Evolutionary conservation across 2,113 vertebrate species (phyloP).

Genomic region (Andinoacara biseriatus): DNA sequence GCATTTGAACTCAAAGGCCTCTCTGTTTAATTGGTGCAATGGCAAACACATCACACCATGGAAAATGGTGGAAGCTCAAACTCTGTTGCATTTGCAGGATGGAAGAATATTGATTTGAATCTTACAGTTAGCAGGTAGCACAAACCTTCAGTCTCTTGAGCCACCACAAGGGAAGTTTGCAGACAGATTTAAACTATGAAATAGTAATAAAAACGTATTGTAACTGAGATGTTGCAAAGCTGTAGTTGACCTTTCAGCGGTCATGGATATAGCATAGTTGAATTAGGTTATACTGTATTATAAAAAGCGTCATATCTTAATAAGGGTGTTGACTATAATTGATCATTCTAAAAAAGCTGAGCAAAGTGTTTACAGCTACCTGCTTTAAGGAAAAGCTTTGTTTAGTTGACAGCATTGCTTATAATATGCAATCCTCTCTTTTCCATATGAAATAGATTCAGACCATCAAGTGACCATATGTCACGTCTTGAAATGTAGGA

Average conservation of each 20-base stretch:
- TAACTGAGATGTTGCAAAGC: background rate
- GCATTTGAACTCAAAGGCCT: constrained; percentile 33
- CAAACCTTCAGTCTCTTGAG: background rate
- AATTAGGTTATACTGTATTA: background rate
- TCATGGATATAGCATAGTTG: background rate
- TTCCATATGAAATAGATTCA: background rate
- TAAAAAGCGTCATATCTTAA: background rate
- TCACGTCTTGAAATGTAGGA: background rate
- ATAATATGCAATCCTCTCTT: background rate
- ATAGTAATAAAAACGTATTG: background rate
- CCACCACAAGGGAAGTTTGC: background rate
- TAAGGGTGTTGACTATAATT: no score
- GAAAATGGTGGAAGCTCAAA: background rate
- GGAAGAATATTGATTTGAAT: background rate
- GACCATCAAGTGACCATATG: background rate
- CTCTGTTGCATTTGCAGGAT: background rate
- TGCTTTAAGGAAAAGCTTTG: background rate
- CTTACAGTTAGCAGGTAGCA: background rate
- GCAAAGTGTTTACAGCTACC: no score
- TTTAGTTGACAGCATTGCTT: background rate
- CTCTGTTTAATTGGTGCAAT: constrained; percentile 11
- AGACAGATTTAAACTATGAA: background rate
- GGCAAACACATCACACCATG: constrained; percentile 3
- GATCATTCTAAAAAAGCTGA: no score
- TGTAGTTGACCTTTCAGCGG: background rate